A percentile compares a stretch with the other conserved stretches of the same genome.
Conservation (phyloP, 2,113 vertebrate species). For the Pongo pygmaeus region DNA sequence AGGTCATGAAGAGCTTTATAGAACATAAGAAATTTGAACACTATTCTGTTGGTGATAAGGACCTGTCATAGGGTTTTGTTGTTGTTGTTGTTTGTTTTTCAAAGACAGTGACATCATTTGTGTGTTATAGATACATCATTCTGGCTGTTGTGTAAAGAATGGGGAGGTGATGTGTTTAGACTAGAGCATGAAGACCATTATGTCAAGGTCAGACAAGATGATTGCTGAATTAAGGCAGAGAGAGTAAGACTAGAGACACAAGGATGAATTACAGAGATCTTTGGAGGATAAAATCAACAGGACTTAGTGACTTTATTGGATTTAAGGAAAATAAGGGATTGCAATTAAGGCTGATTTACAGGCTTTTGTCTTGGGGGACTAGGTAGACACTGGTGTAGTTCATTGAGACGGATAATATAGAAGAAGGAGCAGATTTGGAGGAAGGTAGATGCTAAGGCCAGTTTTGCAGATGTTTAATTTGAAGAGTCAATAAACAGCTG, state of each 20-base stretch:
- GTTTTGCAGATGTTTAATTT: slow-evolving; percentile 17
- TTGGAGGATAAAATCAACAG: not conserved
- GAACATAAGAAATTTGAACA: not conserved
- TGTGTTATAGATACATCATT: not conserved
- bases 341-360: not conserved
- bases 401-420: not conserved
- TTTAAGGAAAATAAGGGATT: not conserved
- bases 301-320: not conserved
- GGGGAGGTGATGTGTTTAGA: not conserved
- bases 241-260: not conserved
- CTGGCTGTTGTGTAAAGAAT: not conserved
- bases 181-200: not conserved
- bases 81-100: not conserved
- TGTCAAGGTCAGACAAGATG: not conserved
- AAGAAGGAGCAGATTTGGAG: not conserved
- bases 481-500: not conserved
- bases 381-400: not conserved
- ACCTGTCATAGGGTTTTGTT: not conserved
- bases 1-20: not conserved
- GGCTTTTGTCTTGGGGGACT: not conserved
- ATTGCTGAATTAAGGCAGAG: not conserved
- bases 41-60: not conserved
- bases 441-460: not conserved
- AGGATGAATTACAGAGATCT: not conserved
- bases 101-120: not conserved